Percentiles rank a stretch among this genome's conserved stretches.
phyloP scores from a whole-genome alignment of 2,113 vertebrate species.

The Ploceus nigricollis region DNA sequence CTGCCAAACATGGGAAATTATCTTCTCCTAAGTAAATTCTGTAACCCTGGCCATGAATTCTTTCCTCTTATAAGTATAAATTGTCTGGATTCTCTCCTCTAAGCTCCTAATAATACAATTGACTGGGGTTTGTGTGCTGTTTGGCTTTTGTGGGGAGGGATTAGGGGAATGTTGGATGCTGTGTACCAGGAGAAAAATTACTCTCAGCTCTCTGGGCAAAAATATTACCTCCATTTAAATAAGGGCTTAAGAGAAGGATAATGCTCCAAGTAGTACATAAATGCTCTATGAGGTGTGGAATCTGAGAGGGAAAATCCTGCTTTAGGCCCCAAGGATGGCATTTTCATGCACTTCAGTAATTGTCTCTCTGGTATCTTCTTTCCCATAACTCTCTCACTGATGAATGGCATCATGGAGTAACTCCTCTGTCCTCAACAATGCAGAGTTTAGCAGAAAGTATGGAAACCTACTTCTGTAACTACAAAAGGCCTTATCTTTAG shows the following conservation, averaged over 20 bases:
- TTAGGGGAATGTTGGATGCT: neutral
- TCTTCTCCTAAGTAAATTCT: neutral
- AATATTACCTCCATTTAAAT: neutral
- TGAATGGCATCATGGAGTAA: accelerated
- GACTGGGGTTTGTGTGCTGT: neutral
- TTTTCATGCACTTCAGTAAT: neutral
- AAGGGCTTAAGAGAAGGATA: neutral
- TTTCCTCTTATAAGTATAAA: neutral
- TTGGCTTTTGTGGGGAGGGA: neutral
- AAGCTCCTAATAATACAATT: neutral
- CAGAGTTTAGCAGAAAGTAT: neutral
- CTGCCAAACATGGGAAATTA: neutral
- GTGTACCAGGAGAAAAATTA: neutral
- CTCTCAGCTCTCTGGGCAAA: neutral
- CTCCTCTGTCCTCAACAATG: neutral
- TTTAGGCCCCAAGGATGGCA: neutral
- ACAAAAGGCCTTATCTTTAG: neutral
- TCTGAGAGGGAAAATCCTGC: neutral
- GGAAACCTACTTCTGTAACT: neutral
- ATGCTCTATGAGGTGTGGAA: neutral
- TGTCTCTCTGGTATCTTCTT: neutral
- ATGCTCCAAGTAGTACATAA: neutral
- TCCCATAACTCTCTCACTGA: neutral
- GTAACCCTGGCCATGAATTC: neutral
- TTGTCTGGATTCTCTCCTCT: neutral